A percentile compares a stretch with the other conserved stretches of the same genome.
phyloP scores from a whole-genome alignment of 1,140 invertebrate genomes.

The Streblospio benedicti region DNA sequence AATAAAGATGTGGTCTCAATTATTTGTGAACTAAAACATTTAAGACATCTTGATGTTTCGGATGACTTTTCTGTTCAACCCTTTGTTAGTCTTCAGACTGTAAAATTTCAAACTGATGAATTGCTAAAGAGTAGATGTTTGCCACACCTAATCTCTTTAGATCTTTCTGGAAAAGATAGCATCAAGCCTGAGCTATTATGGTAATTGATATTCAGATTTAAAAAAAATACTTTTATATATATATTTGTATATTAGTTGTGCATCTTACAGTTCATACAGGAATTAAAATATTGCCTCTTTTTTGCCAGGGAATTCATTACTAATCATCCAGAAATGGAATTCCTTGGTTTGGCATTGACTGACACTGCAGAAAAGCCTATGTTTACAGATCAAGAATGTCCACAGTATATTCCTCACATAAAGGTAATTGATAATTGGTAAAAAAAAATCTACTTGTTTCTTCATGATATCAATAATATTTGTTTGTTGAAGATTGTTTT shows the following conservation, averaged over 20 bases:
- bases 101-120: slow-evolving; percentile 48
- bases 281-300: slow-evolving; percentile 6
- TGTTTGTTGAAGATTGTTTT: neutral
- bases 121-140: slow-evolving; percentile 51
- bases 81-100: slow-evolving; percentile 47
- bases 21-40: slow-evolving; percentile 53
- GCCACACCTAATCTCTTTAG: slow-evolving; percentile 57
- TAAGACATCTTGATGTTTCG: slow-evolving; percentile 60
- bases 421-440: too few species aligned
- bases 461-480: neutral
- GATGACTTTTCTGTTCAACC: slow-evolving; percentile 48
- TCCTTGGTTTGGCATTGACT: slow-evolving; percentile 58
- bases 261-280: too few species aligned
- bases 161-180: slow-evolving; percentile 61
- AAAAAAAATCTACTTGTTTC: too few species aligned
- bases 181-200: slow-evolving; percentile 51
- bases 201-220: too few species aligned
- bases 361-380: slow-evolving; percentile 55
- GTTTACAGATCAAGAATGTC: slow-evolving; percentile 41
- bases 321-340: slow-evolving; percentile 46
- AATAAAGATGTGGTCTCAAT: slow-evolving; percentile 49
- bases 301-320: slow-evolving; percentile 28
- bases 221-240: too few species aligned
- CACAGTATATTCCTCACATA: slow-evolving; percentile 28
- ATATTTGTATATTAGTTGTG: too few species aligned